Conservation (phyloP, 2,888 invertebrate genomes). For the Pecten maximus region DNA sequence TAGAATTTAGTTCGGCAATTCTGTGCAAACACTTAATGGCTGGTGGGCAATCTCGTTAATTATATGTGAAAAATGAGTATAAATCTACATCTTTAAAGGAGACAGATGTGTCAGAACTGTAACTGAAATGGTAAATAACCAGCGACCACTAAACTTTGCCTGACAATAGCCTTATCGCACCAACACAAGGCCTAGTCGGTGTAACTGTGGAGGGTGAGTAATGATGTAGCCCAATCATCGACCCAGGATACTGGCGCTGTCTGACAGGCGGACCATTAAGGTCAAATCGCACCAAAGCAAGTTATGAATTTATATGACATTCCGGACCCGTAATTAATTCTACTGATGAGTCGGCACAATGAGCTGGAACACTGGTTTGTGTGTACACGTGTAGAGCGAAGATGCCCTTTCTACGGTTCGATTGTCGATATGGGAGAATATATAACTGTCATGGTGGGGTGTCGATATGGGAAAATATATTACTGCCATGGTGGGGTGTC, state of each 20-base stretch:
- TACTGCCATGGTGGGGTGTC: too few species aligned
- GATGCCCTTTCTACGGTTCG: neutral
- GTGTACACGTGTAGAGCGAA: neutral
- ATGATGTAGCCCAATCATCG: constrained; percentile 1
- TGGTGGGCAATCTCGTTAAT: too few species aligned
- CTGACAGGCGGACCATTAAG: neutral
- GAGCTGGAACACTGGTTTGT: neutral
- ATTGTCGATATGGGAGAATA: neutral
- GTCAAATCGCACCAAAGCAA: constrained; percentile 33
- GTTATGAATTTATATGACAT: constrained; percentile 33
- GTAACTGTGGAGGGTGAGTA: neutral
- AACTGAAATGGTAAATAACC: neutral
- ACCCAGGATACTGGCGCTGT: neutral
- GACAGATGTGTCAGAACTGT: neutral
- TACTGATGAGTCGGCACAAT: neutral
- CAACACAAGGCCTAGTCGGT: neutral
- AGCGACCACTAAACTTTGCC: neutral
- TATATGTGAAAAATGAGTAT: too few species aligned
- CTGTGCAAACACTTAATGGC: too few species aligned
- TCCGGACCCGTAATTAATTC: constrained; percentile 15
- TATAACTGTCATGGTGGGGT: neutral
- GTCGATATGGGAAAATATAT: neutral
- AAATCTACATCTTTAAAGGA: too few species aligned
- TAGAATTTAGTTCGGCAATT: too few species aligned
- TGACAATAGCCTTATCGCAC: neutral